phyloP scores from a whole-genome alignment of 1,140 invertebrate species.

The Bombus difficillimus region DNA sequence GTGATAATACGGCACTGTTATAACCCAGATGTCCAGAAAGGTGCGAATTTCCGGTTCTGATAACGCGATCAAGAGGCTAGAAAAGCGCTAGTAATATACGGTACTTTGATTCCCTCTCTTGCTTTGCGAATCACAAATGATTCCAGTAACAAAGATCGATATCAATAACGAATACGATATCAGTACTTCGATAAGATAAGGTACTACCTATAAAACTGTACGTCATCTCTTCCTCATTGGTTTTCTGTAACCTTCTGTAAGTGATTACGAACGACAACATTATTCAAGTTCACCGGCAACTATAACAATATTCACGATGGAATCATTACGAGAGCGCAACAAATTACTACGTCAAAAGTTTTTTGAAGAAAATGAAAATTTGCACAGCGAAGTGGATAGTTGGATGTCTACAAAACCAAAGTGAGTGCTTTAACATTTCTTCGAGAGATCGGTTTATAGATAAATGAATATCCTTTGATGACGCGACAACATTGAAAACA shows the following conservation, averaged over 20 bases:
- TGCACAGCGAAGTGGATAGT: conserved; percentile 34
- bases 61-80: conserved; percentile 13
- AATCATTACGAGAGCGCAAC: neutral
- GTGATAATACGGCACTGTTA: neutral
- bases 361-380: neutral
- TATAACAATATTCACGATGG: neutral
- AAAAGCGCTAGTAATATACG: too few species aligned
- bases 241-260: neutral
- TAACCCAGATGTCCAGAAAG: neutral
- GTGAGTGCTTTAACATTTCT: conserved; percentile 54
- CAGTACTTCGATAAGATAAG: neutral
- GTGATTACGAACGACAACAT: neutral
- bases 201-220: neutral
- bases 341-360: neutral
- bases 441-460: too few species aligned
- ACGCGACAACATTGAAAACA: neutral
- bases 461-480: too few species aligned
- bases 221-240: neutral
- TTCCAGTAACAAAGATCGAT: neutral
- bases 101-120: too few species aligned
- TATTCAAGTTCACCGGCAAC: too few species aligned
- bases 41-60: neutral
- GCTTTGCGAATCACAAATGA: too few species aligned
- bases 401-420: conserved; percentile 53
- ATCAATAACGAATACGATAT: neutral